These are phyloP conservation scores for Achlya flavicornis DNA, from an alignment of 2,888 invertebrate species.

Conservation along the genomic window DNA sequence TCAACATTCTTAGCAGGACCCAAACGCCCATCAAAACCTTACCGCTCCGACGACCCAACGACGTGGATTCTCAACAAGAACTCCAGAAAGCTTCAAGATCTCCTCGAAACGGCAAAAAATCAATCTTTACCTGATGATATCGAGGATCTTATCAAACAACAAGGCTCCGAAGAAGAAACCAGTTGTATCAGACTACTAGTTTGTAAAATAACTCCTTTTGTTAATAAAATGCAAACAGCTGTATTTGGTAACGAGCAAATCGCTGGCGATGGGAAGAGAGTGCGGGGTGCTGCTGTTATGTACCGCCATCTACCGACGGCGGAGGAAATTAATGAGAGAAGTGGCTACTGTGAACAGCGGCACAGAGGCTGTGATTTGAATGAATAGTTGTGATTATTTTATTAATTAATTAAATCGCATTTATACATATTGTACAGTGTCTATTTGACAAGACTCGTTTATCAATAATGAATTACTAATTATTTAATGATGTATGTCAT, in stretches of 20 bases:
- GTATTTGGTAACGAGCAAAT: constrained; percentile 72
- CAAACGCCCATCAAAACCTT: constrained; percentile 49
- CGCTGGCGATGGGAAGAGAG: constrained; percentile 51
- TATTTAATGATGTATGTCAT: too few relatives aligned
- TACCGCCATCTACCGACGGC: constrained; percentile 86
- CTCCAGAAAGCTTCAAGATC: constrained; percentile 79
- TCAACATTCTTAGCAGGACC: constrained; percentile 80
- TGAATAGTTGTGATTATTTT: constrained; percentile 43
- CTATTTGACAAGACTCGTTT: background rate
- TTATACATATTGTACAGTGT: background rate
- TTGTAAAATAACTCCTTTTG: constrained; percentile 90
- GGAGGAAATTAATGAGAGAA: constrained; percentile 84
- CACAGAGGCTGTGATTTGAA: constrained; percentile 79
- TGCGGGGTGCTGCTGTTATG: constrained; percentile 69
- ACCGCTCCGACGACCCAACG: constrained; percentile 62
- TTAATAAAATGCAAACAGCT: constrained; percentile 90
- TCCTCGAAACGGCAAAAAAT: constrained; percentile 85
- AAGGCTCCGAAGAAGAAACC: constrained; percentile 83
- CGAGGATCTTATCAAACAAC: constrained; percentile 83
- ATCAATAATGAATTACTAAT: too few relatives aligned
- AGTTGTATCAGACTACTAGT: constrained; percentile 88
- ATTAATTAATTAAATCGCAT: background rate
- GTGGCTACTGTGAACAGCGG: constrained; percentile 85
- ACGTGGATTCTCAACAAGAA: constrained; percentile 86
- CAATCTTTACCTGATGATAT: constrained; percentile 85